A percentile compares a stretch with the other conserved stretches of the same genome.
These are phyloP conservation scores for Gasterosteus aculeatus DNA, from an alignment of 2,113 vertebrate genomes.

Conservation along the genomic window DNA sequence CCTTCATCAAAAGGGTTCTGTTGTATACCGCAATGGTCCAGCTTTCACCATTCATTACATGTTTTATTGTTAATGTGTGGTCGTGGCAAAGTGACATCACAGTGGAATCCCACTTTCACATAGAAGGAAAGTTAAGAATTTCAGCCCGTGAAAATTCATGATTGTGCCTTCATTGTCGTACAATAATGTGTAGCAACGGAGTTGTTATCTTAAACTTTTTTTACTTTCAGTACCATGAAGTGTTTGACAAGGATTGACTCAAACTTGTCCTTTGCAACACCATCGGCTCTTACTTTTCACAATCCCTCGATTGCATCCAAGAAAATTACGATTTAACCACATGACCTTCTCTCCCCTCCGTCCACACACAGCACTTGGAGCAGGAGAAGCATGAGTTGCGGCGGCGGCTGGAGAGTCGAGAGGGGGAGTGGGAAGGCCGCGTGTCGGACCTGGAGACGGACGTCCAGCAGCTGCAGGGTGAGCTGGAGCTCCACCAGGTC, in stretches of 20 bases:
- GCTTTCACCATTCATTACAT: not conserved
- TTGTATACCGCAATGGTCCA: not conserved
- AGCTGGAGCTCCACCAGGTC: slow-evolving; percentile 92
- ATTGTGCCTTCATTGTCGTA: not conserved
- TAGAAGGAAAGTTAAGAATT: not conserved
- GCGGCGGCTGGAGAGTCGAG: slow-evolving; percentile 90
- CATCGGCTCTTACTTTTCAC: not conserved
- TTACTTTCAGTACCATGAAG: not conserved
- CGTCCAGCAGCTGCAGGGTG: slow-evolving; percentile 92
- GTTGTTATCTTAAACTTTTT: slow-evolving; percentile 4
- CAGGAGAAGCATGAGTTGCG: slow-evolving; percentile 96
- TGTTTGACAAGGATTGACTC: not conserved
- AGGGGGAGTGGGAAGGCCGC: slow-evolving; percentile 97
- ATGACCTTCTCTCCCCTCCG: not conserved
- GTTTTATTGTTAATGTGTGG: not conserved
- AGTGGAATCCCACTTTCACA: not conserved
- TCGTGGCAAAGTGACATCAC: not conserved
- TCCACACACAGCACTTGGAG: slow-evolving; percentile 87
- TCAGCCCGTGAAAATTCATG: not conserved
- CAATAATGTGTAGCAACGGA: not conserved
- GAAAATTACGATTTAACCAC: not conserved
- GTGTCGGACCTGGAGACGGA: slow-evolving; percentile 96
- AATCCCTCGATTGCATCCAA: not conserved
- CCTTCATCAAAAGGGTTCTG: not conserved
- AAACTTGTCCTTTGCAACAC: not conserved